phyloP scores from a whole-genome alignment of 1,140 invertebrate species.

The Chironomus striatipennis region DNA sequence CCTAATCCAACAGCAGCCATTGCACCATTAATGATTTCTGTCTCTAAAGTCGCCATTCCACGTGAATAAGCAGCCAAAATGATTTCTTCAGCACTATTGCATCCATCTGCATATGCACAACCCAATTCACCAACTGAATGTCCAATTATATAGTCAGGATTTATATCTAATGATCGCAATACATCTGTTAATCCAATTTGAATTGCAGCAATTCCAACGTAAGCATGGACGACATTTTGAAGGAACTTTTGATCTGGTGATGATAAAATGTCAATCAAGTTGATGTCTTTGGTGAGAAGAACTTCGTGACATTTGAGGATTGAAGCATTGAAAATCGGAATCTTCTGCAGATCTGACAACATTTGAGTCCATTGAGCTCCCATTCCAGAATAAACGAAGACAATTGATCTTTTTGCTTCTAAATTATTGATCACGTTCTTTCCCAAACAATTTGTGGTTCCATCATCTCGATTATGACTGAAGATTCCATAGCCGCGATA shows the following conservation, averaged over 20 bases:
- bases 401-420: constrained; percentile 44
- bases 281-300: constrained; percentile 52
- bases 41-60: constrained; percentile 60
- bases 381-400: constrained; percentile 65
- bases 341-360: constrained; percentile 49
- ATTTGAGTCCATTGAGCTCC: constrained; percentile 62
- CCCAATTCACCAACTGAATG: constrained; percentile 64
- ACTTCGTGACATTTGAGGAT: constrained; percentile 52
- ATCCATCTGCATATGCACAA: constrained; percentile 69
- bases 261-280: constrained; percentile 58
- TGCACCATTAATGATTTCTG: constrained; percentile 50
- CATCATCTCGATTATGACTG: background rate
- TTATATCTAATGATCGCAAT: constrained; percentile 51
- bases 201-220: constrained; percentile 30
- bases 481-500: background rate
- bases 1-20: constrained; percentile 61
- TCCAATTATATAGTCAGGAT: constrained; percentile 46
- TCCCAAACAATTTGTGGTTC: background rate
- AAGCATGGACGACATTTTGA: constrained; percentile 39
- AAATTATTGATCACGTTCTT: background rate
- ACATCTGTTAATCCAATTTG: constrained; percentile 71
- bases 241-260: constrained; percentile 35
- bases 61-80: constrained; percentile 58
- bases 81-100: constrained; percentile 57
- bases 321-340: constrained; percentile 57